Base-by-base conservation (phyloP, 2,888 invertebrate genomes). In the Acheta domesticus region DNA sequence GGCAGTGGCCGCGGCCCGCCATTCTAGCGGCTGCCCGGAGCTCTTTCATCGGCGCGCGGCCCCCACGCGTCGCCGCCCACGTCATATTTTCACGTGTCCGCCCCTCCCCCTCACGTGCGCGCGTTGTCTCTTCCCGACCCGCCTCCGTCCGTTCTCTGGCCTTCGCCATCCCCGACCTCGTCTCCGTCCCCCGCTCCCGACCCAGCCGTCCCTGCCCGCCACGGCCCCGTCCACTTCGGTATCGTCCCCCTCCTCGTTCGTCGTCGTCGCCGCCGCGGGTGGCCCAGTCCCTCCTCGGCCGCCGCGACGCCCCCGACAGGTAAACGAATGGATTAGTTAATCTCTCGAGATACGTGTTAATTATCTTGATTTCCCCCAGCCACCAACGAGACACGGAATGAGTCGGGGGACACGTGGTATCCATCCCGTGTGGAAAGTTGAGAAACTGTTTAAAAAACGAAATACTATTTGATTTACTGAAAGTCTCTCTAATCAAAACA, bases 281-380 rank as follows among this genome's bases (percentile, higher is more conserved):
- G 36, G 36, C 36, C 36, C 36, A 36, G 36, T 8, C 36, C 36
- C 5, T 36, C 5, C 36, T 36, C 36, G 36, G 8, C 36, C 36
- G 8, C 36, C 36, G 36, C 36, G 36, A 14, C 16, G n/a, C n/a
- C 14, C n/a, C 62, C 14, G 62, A 62, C 62, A 62, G n/a, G 16
- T 1, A 19, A 62, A 62, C 62, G 62, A 62, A 62, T 62, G 62
- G 62, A 62, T 62, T 62, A 62, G 62, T 62, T 62, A 62, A 62
- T 62, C 62, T 19, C n/a, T 62, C n/a, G 62, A n/a, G 62, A 62
- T 19, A 62, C 62, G 62, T 62, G 62, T 62, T 62, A 62, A 62
- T 62, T 62, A 62, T 19, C 62, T 5, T 14, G 16, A 62, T 19
- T 5, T 62, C 62, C 8, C 36, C 36, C 36, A 36, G 36, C 36